Conservation (phyloP, 2,797 vertebrate species). For the Pterois miles region DNA sequence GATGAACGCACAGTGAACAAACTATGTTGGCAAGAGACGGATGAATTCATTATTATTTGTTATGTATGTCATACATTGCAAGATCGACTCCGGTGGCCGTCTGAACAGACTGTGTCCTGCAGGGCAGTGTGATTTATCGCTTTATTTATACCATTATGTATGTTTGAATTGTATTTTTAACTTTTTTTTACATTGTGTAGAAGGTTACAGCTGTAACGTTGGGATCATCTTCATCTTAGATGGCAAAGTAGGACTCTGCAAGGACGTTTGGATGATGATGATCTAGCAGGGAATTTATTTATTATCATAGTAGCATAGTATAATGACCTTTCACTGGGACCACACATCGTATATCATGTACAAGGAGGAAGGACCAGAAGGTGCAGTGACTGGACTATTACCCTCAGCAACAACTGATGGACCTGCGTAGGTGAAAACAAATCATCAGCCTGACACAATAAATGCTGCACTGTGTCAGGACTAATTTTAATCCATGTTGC, state of each 20-base stretch:
- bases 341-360: background rate
- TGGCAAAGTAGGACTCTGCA: background rate
- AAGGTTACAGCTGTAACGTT: slow-evolving; percentile 5
- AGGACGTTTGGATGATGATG: slow-evolving; percentile 4
- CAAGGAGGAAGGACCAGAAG: background rate
- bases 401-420: background rate
- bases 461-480: background rate
- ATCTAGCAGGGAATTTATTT: slow-evolving; percentile 40
- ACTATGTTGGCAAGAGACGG: slow-evolving; percentile 12
- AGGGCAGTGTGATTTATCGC: slow-evolving; percentile 48
- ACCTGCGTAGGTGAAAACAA: background rate
- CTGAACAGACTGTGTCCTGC: slow-evolving; percentile 52
- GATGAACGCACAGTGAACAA: slow-evolving; percentile 16
- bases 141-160: slow-evolving; percentile 64
- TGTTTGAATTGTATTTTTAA: slow-evolving; percentile 36
- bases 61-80: slow-evolving; percentile 21
- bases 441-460: background rate
- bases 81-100: slow-evolving; percentile 52
- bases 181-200: slow-evolving; percentile 24
- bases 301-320: slow-evolving; percentile 16
- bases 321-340: background rate
- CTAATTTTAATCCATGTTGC: background rate
- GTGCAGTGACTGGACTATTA: background rate
- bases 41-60: slow-evolving; percentile 18
- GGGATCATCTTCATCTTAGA: slow-evolving; percentile 3